phyloP scores from a whole-genome alignment of 2,888 invertebrate species.

The Luperina testacea region DNA sequence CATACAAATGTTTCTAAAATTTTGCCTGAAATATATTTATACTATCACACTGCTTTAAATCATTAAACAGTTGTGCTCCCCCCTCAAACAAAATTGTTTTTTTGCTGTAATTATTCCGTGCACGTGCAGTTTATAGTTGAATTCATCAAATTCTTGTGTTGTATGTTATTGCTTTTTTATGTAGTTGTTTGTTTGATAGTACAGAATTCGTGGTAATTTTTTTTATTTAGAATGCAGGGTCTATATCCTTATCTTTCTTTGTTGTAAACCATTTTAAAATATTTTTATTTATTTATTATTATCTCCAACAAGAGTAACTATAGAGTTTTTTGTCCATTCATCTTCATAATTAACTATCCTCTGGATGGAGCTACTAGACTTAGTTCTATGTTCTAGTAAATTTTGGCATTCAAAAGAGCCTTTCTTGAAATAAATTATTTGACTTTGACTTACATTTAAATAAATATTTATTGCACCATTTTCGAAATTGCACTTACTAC shows the following conservation, averaged over 20 bases:
- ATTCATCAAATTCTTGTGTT: background rate
- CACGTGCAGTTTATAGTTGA: background rate
- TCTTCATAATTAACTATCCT: background rate
- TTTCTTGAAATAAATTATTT: background rate
- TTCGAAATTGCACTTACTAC: background rate
- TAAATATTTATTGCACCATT: background rate
- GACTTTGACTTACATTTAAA: background rate
- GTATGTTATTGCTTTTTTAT: background rate
- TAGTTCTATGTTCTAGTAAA: background rate
- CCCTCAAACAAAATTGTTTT: background rate
- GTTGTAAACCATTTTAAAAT: background rate
- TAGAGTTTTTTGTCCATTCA: background rate
- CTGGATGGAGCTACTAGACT: background rate
- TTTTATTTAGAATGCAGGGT: background rate
- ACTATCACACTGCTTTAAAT: background rate
- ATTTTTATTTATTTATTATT: no score
- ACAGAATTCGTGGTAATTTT: background rate
- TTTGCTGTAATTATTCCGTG: background rate
- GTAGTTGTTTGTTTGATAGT: background rate
- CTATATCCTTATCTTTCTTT: background rate
- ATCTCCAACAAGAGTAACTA: background rate
- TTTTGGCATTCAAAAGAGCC: background rate
- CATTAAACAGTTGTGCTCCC: background rate
- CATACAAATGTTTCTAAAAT: no score
- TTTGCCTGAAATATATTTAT: no score